phyloP scores from a whole-genome alignment of 2,113 vertebrate genomes.

The Sebastes fasciatus region DNA sequence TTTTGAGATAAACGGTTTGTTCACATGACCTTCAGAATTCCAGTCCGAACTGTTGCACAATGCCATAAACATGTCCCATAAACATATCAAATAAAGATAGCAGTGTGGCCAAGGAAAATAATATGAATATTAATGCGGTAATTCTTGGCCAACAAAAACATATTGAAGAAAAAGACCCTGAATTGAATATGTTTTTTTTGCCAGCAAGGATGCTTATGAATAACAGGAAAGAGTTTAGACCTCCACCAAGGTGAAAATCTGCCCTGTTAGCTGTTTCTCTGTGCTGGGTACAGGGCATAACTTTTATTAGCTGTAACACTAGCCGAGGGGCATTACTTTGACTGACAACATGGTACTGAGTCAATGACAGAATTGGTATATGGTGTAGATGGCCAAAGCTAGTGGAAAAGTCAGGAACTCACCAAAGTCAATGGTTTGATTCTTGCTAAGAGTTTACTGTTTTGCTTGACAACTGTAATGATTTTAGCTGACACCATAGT shows the following conservation, averaged over 20 bases:
- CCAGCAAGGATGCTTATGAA: conserved; percentile 20
- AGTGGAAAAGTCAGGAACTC: conserved; percentile 1
- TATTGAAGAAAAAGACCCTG: conserved; percentile 3
- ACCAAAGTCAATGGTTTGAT: conserved; percentile 5
- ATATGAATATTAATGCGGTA: conserved; percentile 46
- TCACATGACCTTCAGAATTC: conserved; percentile 33
- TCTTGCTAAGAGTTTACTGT: neutral
- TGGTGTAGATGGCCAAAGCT: neutral
- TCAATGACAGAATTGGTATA: neutral
- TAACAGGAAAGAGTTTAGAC: conserved; percentile 44
- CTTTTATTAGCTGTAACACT: neutral
- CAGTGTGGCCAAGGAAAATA: conserved; percentile 61
- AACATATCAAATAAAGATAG: conserved; percentile 64
- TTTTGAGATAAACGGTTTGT: conserved; percentile 3
- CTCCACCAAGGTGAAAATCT: conserved; percentile 38
- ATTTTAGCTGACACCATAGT: conserved; percentile 1
- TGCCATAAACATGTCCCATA: conserved; percentile 36
- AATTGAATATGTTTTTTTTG: conserved; percentile 26
- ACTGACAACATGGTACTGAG: conserved; percentile 9
- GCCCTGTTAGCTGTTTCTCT: conserved; percentile 5
- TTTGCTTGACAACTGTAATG: conserved; percentile 6
- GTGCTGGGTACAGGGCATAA: neutral
- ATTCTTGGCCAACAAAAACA: conserved; percentile 51
- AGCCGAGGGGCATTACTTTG: conserved; percentile 21
- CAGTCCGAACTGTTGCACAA: conserved; percentile 40